Percentiles rank a stretch among this genome's conserved stretches.
These are phyloP conservation scores for Channallabes apus DNA, from an alignment of 2,797 vertebrate genomes.

Conservation along the genomic window DNA sequence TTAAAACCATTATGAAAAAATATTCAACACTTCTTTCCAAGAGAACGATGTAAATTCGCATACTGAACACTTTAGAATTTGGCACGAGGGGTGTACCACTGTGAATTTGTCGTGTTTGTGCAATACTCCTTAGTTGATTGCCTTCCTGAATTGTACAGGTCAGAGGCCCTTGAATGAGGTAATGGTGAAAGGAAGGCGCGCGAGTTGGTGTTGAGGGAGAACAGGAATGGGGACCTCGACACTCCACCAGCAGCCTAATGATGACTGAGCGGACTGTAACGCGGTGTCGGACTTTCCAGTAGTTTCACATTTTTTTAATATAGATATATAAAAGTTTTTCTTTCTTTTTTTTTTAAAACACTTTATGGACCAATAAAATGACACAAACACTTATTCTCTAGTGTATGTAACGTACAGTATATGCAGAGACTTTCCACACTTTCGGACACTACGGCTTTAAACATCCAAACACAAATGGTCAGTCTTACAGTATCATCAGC, in stretches of 20 bases:
- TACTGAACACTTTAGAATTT: slow-evolving; percentile 55
- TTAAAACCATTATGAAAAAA: slow-evolving; percentile 62
- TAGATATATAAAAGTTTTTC: neutral
- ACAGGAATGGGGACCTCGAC: slow-evolving; percentile 3
- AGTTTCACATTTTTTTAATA: slow-evolving; percentile 1
- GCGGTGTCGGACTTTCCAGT: neutral
- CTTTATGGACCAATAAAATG: slow-evolving; percentile 30
- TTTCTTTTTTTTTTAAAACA: slow-evolving; percentile 6
- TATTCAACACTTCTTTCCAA: slow-evolving; percentile 56
- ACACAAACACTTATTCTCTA: slow-evolving; percentile 47
- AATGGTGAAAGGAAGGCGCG: slow-evolving; percentile 24
- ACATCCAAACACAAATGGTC: slow-evolving; percentile 47
- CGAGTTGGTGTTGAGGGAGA: neutral
- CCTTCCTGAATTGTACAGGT: slow-evolving; percentile 31
- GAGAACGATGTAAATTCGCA: slow-evolving; percentile 49
- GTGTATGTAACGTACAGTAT: slow-evolving; percentile 35
- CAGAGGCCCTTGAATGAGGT: slow-evolving; percentile 34
- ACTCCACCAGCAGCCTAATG: neutral
- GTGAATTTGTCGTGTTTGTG: slow-evolving; percentile 48
- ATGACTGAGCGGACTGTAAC: slow-evolving; percentile 1
- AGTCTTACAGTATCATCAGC: slow-evolving; percentile 34
- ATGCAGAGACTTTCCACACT: slow-evolving; percentile 41
- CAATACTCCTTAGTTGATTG: slow-evolving; percentile 44
- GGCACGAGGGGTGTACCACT: slow-evolving; percentile 53
- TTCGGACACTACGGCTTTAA: slow-evolving; percentile 45